Conservation (phyloP, 2,888 invertebrate genomes). For the Lasioglossum calceatum region DNA sequence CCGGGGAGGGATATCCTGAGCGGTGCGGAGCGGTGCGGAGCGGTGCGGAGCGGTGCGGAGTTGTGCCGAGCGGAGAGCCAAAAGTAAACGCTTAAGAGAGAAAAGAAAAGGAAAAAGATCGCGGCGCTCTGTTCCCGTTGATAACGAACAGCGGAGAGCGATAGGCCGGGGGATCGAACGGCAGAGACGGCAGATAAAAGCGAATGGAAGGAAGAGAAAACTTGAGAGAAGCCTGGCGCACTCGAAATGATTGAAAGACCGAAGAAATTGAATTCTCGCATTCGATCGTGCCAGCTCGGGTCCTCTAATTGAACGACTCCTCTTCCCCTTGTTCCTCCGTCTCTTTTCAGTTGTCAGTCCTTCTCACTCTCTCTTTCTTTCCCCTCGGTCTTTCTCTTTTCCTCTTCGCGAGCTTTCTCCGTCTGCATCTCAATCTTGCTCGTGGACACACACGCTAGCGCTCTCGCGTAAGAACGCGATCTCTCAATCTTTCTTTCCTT, state of each 20-base stretch:
- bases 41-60: neutral
- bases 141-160: slow-evolving; percentile 65
- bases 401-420: neutral
- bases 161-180: slow-evolving; percentile 36
- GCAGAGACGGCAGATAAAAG: slow-evolving; percentile 49
- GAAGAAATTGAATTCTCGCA: slow-evolving; percentile 78
- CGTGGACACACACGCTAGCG: slow-evolving; percentile 7
- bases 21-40: neutral
- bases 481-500: neutral
- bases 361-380: slow-evolving; percentile 3
- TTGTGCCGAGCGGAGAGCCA: neutral
- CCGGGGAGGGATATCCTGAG: neutral
- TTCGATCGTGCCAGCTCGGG: slow-evolving; percentile 69
- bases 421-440: slow-evolving; percentile 23
- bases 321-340: slow-evolving; percentile 57
- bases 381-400: slow-evolving; percentile 27
- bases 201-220: slow-evolving; percentile 44
- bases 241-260: slow-evolving; percentile 79
- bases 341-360: slow-evolving; percentile 47
- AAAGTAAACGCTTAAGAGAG: slow-evolving; percentile 41
- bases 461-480: slow-evolving; percentile 8
- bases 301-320: slow-evolving; percentile 78
- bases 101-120: slow-evolving; percentile 29
- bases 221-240: slow-evolving; percentile 61
- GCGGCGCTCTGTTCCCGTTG: slow-evolving; percentile 45